Evolutionary conservation across 2,797 vertebrate genomes (phyloP).

Genomic region (Coendou prehensilis): DNA sequence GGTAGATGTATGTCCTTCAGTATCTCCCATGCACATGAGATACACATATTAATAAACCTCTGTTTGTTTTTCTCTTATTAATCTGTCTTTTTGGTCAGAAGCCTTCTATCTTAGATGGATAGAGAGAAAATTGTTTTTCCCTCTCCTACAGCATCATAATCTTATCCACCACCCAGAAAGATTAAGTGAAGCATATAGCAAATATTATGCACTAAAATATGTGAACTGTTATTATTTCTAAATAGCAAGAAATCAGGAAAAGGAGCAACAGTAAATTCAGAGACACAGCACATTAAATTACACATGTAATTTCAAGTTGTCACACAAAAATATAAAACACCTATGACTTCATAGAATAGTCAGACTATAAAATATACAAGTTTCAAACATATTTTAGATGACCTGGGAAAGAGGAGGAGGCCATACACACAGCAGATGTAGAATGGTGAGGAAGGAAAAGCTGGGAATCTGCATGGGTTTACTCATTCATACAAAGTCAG

Average conservation of each 20-base stretch:
- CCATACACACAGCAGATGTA: neutral
- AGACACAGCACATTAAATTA: slow-evolving; percentile 44
- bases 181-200: neutral
- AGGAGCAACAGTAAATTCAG: neutral
- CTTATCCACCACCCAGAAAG: neutral
- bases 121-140: neutral
- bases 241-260: slow-evolving; percentile 16
- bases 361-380: neutral
- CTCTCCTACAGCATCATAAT: neutral
- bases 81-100: neutral
- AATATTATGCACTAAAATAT: neutral
- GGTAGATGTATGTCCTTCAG: neutral
- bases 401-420: neutral
- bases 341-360: neutral
- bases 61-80: neutral
- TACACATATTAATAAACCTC: neutral
- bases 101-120: neutral
- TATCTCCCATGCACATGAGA: neutral
- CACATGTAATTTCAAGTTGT: neutral
- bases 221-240: slow-evolving; percentile 20
- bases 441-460: neutral
- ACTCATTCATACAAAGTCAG: neutral
- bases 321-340: neutral
- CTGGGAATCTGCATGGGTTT: neutral
- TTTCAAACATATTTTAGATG: neutral